A percentile compares a stretch with the other conserved stretches of the same genome.
These are phyloP conservation scores for Leistus spinibarbis DNA, from an alignment of 2,888 invertebrate genomes.

Conservation along the genomic window DNA sequence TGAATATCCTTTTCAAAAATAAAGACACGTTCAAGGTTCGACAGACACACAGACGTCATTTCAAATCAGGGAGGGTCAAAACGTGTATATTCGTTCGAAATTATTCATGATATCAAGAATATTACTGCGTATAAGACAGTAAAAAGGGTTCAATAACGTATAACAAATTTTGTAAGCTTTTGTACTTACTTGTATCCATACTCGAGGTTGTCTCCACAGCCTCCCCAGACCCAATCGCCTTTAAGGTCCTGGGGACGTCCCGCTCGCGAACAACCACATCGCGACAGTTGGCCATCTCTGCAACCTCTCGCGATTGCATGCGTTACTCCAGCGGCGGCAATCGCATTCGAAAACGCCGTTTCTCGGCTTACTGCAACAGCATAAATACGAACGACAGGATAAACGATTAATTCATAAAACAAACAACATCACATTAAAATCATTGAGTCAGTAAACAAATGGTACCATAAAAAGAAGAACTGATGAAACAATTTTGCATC, in stretches of 20 bases:
- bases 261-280: slow-evolving; percentile 88
- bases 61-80: too few relatives aligned
- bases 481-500: not conserved
- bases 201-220: slow-evolving; percentile 96
- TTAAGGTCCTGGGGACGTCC: slow-evolving; percentile 82
- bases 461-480: not conserved
- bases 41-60: too few relatives aligned
- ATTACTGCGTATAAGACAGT: too few relatives aligned
- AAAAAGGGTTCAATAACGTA: not conserved
- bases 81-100: too few relatives aligned
- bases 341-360: slow-evolving; percentile 90
- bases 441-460: not conserved
- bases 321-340: slow-evolving; percentile 87
- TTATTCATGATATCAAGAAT: too few relatives aligned
- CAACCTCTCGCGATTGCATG: slow-evolving; percentile 89
- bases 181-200: slow-evolving; percentile 87
- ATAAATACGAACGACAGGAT: not conserved
- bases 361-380: slow-evolving; percentile 77
- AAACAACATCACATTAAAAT: not conserved
- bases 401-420: not conserved
- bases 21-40: too few relatives aligned
- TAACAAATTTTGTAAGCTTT: too few relatives aligned
- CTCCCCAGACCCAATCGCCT: slow-evolving; percentile 97
- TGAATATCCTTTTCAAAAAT: too few relatives aligned
- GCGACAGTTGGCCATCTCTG: slow-evolving; percentile 85